Percentiles rank a stretch among this genome's conserved stretches.
Conservation (phyloP, 1,140 invertebrate species). For the Calephelis nemesis region DNA sequence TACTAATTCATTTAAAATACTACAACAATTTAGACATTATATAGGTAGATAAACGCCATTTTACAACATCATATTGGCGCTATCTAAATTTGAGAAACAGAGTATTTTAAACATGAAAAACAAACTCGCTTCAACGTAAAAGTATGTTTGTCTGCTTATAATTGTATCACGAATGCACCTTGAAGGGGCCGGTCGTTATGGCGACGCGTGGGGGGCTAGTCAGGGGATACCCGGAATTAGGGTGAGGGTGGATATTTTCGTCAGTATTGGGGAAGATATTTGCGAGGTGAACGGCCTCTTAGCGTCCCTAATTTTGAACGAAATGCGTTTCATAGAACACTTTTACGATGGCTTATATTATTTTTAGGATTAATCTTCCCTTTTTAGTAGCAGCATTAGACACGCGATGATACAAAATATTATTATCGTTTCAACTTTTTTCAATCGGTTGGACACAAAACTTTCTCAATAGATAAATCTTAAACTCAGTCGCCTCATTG, state of each 20-base stretch:
- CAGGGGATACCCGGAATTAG: conserved; percentile 70
- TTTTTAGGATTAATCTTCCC: no score
- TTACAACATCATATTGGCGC: no score
- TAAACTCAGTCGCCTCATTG: no score
- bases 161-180: conserved; percentile 45
- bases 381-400: no score
- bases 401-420: neutral
- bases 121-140: conserved; percentile 2
- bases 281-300: conserved; percentile 66
- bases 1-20: no score
- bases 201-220: conserved; percentile 56
- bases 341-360: no score
- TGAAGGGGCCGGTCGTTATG: conserved; percentile 57
- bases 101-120: conserved; percentile 3
- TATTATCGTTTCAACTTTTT: neutral
- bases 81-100: no score
- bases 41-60: no score
- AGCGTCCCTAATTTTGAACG: conserved; percentile 15
- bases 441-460: no score
- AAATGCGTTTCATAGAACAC: neutral
- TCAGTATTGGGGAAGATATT: conserved; percentile 64
- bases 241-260: conserved; percentile 73
- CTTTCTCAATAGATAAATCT: no score
- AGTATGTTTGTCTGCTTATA: conserved; percentile 18
- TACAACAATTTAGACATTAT: no score